Percentiles rank a stretch among this genome's conserved stretches.
Evolutionary conservation across 1,140 invertebrate species (phyloP).

Genomic region (Anastrepha ludens): DNA sequence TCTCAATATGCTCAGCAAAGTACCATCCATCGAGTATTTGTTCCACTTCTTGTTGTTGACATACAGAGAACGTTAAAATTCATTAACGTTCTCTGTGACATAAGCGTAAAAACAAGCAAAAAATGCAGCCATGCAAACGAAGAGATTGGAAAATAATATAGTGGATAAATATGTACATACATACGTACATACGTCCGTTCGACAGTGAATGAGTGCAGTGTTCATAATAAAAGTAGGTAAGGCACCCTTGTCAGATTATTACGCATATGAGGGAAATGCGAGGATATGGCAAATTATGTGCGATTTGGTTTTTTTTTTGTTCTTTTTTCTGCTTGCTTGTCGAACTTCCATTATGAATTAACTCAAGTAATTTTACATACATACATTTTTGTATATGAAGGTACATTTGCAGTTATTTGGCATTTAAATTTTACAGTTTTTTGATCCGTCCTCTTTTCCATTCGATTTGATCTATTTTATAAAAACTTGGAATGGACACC

Average conservation of each 20-base stretch:
- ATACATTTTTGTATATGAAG: too few species aligned
- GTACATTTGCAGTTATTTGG: too few species aligned
- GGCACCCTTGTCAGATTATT: constrained; percentile 39
- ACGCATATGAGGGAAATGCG: constrained; percentile 4
- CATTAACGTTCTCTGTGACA: too few species aligned
- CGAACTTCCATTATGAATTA: too few species aligned
- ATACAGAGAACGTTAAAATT: too few species aligned
- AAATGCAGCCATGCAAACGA: background rate
- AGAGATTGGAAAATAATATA: background rate
- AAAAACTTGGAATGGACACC: too few species aligned
- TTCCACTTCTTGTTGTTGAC: constrained; percentile 36
- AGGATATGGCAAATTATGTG: constrained; percentile 43
- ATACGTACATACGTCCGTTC: background rate
- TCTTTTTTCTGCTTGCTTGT: too few species aligned
- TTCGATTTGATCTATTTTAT: too few species aligned
- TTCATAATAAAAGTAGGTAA: constrained; percentile 18
- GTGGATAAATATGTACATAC: background rate
- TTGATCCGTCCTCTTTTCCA: too few species aligned
- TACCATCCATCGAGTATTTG: background rate
- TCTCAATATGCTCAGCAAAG: background rate
- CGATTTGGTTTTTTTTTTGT: background rate
- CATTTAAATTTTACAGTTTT: too few species aligned
- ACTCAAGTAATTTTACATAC: too few species aligned
- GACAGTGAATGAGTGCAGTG: background rate
- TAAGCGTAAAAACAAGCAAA: constrained; percentile 2